Evolutionary conservation across 2,113 vertebrate species (phyloP).

Genomic region (Megaceryle maxima): DNA sequence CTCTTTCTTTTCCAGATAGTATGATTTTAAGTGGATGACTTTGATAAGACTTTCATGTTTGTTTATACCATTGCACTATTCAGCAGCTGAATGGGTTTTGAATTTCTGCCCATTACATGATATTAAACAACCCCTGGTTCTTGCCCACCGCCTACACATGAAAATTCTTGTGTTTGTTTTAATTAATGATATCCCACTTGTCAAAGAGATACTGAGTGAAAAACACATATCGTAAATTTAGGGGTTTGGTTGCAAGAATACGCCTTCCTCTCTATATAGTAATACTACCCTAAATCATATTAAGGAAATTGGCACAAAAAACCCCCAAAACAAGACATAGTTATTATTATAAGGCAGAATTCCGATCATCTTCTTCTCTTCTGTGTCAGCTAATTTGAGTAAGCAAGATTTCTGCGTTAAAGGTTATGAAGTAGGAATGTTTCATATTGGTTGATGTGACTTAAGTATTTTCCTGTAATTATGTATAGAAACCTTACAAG

Average conservation of each 20-base stretch:
- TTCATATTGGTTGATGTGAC: not conserved
- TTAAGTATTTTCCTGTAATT: not conserved
- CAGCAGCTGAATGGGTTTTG: slow-evolving; percentile 62
- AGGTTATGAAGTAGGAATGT: not conserved
- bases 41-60: slow-evolving; percentile 64
- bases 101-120: slow-evolving; percentile 69
- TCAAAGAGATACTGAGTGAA: slow-evolving; percentile 32
- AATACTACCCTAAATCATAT: not conserved
- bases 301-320: not conserved
- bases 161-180: slow-evolving; percentile 21
- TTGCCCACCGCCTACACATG: slow-evolving; percentile 66
- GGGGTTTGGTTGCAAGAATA: slow-evolving; percentile 5
- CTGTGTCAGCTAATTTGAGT: not conserved
- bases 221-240: slow-evolving; percentile 32
- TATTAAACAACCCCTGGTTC: slow-evolving; percentile 73
- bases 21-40: slow-evolving; percentile 49
- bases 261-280: not conserved
- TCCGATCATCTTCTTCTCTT: not conserved
- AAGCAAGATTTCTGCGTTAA: not conserved
- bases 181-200: slow-evolving; percentile 66
- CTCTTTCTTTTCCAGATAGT: not conserved
- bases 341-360: not conserved
- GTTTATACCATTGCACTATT: slow-evolving; percentile 46
- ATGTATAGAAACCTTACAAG: not conserved
- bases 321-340: not conserved